phyloP scores from a whole-genome alignment of 2,113 vertebrate species.

The Nesoenas mayeri region DNA sequence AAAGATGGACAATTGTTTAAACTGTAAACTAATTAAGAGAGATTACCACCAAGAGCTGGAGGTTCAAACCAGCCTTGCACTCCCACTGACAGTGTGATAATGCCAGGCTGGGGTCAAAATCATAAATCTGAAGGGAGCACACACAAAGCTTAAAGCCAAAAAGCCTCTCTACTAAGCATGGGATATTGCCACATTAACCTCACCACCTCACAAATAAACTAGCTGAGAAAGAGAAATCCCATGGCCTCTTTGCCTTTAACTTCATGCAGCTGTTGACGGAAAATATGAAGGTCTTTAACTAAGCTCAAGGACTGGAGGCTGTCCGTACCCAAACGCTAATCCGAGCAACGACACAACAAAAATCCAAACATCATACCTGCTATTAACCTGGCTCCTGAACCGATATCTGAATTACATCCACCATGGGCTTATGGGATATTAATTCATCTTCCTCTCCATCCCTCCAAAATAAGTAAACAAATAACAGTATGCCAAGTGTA shows the following conservation, averaged over 20 bases:
- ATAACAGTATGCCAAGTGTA: background rate
- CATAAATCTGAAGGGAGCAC: slow-evolving; percentile 60
- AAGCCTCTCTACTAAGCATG: slow-evolving; percentile 57
- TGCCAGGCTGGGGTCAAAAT: slow-evolving; percentile 59
- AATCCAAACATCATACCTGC: background rate
- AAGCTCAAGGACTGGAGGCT: background rate
- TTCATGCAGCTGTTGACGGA: slow-evolving; percentile 36
- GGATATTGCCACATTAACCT: slow-evolving; percentile 67
- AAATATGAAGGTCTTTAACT: slow-evolving; percentile 38
- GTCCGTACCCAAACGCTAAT: background rate
- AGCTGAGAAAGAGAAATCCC: slow-evolving; percentile 64
- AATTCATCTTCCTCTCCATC: background rate
- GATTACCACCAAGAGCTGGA: slow-evolving; percentile 58
- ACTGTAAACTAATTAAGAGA: slow-evolving; percentile 63
- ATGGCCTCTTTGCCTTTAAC: slow-evolving; percentile 49
- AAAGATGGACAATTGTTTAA: slow-evolving; percentile 43
- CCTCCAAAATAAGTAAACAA: background rate
- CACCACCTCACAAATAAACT: slow-evolving; percentile 66
- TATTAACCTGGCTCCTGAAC: slow-evolving; percentile 23
- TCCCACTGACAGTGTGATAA: slow-evolving; percentile 59
- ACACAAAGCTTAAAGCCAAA: slow-evolving; percentile 57
- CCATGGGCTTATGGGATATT: accelerated
- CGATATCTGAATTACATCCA: background rate
- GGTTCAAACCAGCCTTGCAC: slow-evolving; percentile 21
- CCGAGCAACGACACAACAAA: slow-evolving; percentile 27